These are phyloP conservation scores for Nipponacmea schrenckii DNA, from an alignment of 2,888 invertebrate species.

Conservation along the genomic window DNA sequence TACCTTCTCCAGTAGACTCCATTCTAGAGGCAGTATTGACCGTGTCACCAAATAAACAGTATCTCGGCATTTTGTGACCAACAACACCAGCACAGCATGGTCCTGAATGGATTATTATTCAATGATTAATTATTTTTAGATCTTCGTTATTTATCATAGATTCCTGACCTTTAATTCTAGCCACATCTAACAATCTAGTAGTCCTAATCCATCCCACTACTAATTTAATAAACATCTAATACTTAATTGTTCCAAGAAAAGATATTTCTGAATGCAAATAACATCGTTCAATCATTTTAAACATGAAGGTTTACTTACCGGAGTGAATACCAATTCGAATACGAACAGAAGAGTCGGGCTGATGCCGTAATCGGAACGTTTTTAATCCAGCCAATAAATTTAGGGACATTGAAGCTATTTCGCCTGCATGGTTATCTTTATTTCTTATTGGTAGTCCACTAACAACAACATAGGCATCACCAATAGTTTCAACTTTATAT, in stretches of 20 bases:
- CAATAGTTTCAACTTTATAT: slow-evolving; percentile 82
- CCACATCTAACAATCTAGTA: too few species aligned
- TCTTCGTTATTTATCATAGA: too few species aligned
- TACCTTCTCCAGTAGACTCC: slow-evolving; percentile 62
- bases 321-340: slow-evolving; percentile 66
- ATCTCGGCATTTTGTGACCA: slow-evolving; percentile 90
- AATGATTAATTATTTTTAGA: too few species aligned
- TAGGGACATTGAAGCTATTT: slow-evolving; percentile 66
- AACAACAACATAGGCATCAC: slow-evolving; percentile 64
- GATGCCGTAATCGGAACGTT: slow-evolving; percentile 58
- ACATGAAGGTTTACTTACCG: slow-evolving; percentile 39
- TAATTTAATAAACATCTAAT: too few species aligned
- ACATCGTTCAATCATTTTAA: too few species aligned
- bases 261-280: too few species aligned
- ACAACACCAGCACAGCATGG: slow-evolving; percentile 84
- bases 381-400: slow-evolving; percentile 60
- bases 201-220: too few species aligned
- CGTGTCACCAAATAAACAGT: slow-evolving; percentile 73
- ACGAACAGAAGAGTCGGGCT: slow-evolving; percentile 57
- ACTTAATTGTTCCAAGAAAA: too few species aligned
- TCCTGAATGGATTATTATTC: slow-evolving; percentile 27
- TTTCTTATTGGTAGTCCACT: slow-evolving; percentile 62
- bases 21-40: slow-evolving; percentile 62
- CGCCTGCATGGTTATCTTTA: slow-evolving; percentile 62
- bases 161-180: too few species aligned